Base-by-base conservation (phyloP, 2,113 vertebrate genomes). In the Colaptes auratus region DNA sequence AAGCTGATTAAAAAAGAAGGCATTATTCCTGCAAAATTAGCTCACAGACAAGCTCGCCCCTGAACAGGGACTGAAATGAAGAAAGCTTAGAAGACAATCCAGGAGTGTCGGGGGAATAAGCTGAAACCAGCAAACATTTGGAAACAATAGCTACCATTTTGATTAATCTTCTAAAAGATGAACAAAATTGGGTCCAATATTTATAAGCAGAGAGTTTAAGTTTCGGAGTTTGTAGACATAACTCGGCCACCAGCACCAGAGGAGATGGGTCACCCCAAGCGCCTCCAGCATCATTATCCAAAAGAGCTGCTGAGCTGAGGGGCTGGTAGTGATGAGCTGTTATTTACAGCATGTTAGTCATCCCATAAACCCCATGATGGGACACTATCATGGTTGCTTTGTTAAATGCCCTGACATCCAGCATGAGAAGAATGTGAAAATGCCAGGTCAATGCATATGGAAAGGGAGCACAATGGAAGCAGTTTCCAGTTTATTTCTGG, bases 401-500 rank as follows among this genome's bases (percentile, higher is more conserved):
- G 80, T 82, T 64, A 94, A 96, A 88, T 81, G 64, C 80, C 76
- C 87, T 82, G 83, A 79, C 86, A 87, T 72, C 73, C 84, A 87
- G 71, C 20, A 33, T 61, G 88, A 89, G 66, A 77, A 94, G 88
- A 91, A 87, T 3, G 3, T 28, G 60, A 86, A 95, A 88, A 94
- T 50, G 70, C 87, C 13, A 79, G 31, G 42, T 86, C 39, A 59
- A 42, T 20, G 70, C 80, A 16, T 33, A 44, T n/a, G 81, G 82
- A 86, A 89, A 89, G 79, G 88, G 58, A 72, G 39, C 56, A 75
- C 78, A 71, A 56, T 55, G 79, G 58, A 64, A 79, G 10, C 0
- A 33, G 80, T 18, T 89, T 69, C 48, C 70, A 88, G 77, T 94
- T 95, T 92, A 93, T 93, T 94, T 92, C 90, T 92, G 56, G 46